Base-by-base conservation (phyloP, 2,888 invertebrate genomes). In the Gymnocheta viridis region DNA sequence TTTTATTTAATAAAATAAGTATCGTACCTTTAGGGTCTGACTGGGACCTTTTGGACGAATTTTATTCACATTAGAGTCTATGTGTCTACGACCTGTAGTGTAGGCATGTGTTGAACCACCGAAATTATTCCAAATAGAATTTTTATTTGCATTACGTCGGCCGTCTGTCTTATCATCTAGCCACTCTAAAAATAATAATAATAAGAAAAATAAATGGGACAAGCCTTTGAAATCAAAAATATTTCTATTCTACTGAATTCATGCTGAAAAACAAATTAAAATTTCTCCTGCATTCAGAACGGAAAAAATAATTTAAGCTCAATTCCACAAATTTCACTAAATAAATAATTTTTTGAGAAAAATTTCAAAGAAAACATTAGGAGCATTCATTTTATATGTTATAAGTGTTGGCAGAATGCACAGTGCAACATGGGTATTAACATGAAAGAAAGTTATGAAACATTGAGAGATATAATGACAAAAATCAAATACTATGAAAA, bases 81-180 rank as follows among this genome's bases (percentile, higher is more conserved):
- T 85, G 93, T 94, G 91, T 67, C 95, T 92, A 82, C 95, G 92
- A 29, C 95, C 96, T 0, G 95, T 95, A 56, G 95, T 96, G 88
- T 95, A 95, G 14, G 95, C 95, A 89, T 95, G 94, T 70, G 91
- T 92, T 22, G 94, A 94, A 86, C 95, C 95, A 87, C 95, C 95
- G 88, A 94, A 94, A 89, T 94, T 94, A 90, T 94, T 94, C 89
- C 93, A 93, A 70, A 93, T 91, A 17, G 89, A 88, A 86, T 92
- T 92, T 84, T 92, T 90, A 79, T 91, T 90, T 73, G 89, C 88
- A 85, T 91, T 90, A 73, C 90, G 89, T 22, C 91, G 89, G n/a
- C 87, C 88, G 81, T 92, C 92, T 66, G 88, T 90, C 76, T 92
- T 92, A 80, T 93, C 93, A 87, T 93, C 93, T 49, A 93, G 91